Conservation (phyloP, 2,888 invertebrate genomes). For the Ganaspis brasiliensis region DNA sequence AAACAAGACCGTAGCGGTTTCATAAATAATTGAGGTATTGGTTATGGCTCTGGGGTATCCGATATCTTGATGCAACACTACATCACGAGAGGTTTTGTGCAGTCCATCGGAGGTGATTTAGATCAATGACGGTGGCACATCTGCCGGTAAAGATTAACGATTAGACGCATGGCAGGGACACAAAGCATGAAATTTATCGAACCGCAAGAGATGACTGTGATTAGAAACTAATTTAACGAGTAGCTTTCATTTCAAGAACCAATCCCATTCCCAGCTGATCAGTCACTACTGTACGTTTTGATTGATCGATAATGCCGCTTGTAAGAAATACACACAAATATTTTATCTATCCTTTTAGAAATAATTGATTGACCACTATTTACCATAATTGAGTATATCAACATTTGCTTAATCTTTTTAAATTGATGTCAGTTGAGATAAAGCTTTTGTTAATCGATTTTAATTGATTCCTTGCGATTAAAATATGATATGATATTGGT, state of each 20-base stretch:
- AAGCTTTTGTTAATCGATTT: too few species aligned
- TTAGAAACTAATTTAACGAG: slow-evolving; percentile 77
- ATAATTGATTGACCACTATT: too few species aligned
- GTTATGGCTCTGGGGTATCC: not conserved
- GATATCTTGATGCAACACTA: slow-evolving; percentile 56
- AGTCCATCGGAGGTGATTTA: slow-evolving; percentile 71
- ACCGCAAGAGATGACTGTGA: slow-evolving; percentile 71
- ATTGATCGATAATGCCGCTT: too few species aligned
- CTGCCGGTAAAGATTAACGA: slow-evolving; percentile 76
- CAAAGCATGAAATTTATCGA: slow-evolving; percentile 65
- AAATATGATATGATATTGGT: too few species aligned
- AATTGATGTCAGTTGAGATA: too few species aligned
- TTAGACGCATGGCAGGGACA: slow-evolving; percentile 67
- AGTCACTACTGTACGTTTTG: slow-evolving; percentile 7
- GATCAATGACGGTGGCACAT: slow-evolving; percentile 76
- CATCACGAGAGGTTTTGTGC: slow-evolving; percentile 72
- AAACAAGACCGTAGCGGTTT: not conserved
- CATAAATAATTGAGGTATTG: not conserved
- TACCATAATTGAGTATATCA: too few species aligned
- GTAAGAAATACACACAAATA: too few species aligned
- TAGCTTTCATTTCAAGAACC: slow-evolving; percentile 74
- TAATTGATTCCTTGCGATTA: too few species aligned
- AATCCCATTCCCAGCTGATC: slow-evolving; percentile 66
- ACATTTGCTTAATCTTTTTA: too few species aligned
- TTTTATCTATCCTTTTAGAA: too few species aligned